A percentile compares a stretch with the other conserved stretches of the same genome.
phyloP scores from a whole-genome alignment of 2,888 invertebrate species.

The Vannuccia rotundouncinata region DNA sequence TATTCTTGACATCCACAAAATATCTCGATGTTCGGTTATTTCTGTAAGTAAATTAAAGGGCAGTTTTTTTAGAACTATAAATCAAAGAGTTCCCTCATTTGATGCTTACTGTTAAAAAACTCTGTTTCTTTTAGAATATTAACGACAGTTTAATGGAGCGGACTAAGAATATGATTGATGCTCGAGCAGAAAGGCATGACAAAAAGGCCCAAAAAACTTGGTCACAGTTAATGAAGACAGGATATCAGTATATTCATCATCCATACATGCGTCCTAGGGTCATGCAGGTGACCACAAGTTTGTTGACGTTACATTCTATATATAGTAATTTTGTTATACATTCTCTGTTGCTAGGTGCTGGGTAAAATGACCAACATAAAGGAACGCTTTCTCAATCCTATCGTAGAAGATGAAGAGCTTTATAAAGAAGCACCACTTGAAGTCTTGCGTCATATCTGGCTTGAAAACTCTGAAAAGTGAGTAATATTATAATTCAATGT shows the following conservation, averaged over 20 bases:
- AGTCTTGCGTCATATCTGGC: constrained; percentile 25
- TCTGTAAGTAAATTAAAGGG: too few relatives aligned
- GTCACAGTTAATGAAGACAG: constrained; percentile 19
- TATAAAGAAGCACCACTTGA: not conserved
- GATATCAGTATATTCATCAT: constrained; percentile 21
- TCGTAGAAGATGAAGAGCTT: not conserved
- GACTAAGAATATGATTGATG: constrained; percentile 11
- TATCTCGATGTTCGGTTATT: too few relatives aligned
- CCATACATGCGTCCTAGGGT: constrained; percentile 9
- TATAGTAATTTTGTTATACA: too few relatives aligned
- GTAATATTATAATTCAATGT: too few relatives aligned
- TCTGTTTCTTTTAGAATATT: not conserved
- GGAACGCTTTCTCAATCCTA: not conserved
- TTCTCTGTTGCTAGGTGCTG: not conserved
- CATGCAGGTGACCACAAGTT: constrained; percentile 25
- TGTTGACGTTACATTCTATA: too few relatives aligned
- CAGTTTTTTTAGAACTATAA: too few relatives aligned
- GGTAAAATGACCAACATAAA: constrained; percentile 28
- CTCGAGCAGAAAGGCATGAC: not conserved
- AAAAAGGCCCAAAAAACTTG: constrained; percentile 18
- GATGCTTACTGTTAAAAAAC: too few relatives aligned
- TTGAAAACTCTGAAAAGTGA: constrained; percentile 14
- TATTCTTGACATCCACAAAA: too few relatives aligned
- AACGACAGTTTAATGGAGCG: constrained; percentile 7
- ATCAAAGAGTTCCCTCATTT: too few relatives aligned